Evolutionary conservation across 2,797 vertebrate genomes (phyloP), one percentile per base, ranked within the genome.

Genomic region (Scleropages formosus): DNA sequence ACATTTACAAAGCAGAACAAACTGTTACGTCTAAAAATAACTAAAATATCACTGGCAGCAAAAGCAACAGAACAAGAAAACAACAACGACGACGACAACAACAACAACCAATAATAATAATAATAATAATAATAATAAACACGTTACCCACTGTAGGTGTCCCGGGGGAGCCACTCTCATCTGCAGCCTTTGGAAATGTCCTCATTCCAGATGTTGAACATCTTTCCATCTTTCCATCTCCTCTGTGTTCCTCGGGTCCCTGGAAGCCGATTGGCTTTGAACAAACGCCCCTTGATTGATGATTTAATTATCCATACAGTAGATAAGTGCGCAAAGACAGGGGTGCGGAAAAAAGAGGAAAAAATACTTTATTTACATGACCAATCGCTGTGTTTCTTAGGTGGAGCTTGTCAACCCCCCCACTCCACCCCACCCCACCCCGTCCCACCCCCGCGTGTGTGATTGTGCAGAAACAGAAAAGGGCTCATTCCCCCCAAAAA

Each of bases 301-400:
- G 95, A 96, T 97, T 97, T 96, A 96, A 97, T 98, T 96, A 96
- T 94, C 94, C 94, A 93, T 94, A 94, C 93, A 95, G 93, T 94
- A 93, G 92, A 94, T 90, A 94, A 92, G 94, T 93, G 93, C 88
- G 78, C 80, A 85, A 85, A 85, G 85, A 89, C 84, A 83, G 84
- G 83, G 71, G 22, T 6, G 51, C 39, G 56, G 15, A 69, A 82
- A 67, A 86, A 88, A 31, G 56, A 44, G 71, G 22, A 69, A 82
- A 67, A 86, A 88, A 89, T 79, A 92, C 94, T 93, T 92, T 94
- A 93, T 96, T 94, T 95, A 94, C 94, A 95, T 93, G 95, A 92
- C 94, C 93, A 95, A 95, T 94, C 93, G 93, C 88, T 84, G 89
- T 88, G 91, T 90, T 90, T 90, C 90, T 89, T 93, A 94, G 94